A percentile compares a stretch with the other conserved stretches of the same genome.
Evolutionary conservation across 2,888 invertebrate genomes (phyloP).

Genomic region (Brenthis hecate): DNA sequence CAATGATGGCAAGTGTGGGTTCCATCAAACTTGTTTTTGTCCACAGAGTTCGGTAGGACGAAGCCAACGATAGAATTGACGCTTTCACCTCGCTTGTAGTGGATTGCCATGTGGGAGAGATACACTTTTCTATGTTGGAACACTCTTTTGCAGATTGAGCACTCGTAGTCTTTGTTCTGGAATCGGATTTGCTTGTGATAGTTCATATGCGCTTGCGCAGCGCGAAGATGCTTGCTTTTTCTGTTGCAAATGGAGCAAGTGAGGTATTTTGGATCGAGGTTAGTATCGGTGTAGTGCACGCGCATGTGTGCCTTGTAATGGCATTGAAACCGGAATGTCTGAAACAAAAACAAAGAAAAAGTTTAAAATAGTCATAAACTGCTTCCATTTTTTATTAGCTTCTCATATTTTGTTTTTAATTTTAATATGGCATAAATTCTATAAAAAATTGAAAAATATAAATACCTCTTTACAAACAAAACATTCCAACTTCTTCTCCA

Average conservation of each 20-base stretch:
- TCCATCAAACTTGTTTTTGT: conserved; percentile 54
- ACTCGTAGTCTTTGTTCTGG: conserved; percentile 75
- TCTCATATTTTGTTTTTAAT: background rate
- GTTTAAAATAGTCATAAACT: background rate
- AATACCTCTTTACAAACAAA: conserved; percentile 74
- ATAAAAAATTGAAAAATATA: conserved; percentile 8
- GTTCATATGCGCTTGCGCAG: conserved; percentile 73
- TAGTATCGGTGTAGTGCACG: conserved; percentile 66
- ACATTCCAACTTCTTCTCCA: conserved; percentile 68
- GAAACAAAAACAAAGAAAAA: conserved; percentile 39
- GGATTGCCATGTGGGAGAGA: conserved; percentile 75
- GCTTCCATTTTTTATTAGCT: background rate
- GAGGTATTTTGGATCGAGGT: conserved; percentile 66
- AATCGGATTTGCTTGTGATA: conserved; percentile 78
- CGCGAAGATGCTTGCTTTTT: conserved; percentile 73
- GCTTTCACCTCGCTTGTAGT: conserved; percentile 73
- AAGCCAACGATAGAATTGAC: conserved; percentile 63
- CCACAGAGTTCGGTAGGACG: conserved; percentile 47
- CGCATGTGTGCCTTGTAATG: conserved; percentile 77
- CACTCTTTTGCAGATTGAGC: conserved; percentile 74
- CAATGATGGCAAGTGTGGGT: conserved; percentile 71
- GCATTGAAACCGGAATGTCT: conserved; percentile 72
- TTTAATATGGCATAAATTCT: background rate
- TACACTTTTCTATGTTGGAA: conserved; percentile 72
- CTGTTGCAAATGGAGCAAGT: conserved; percentile 73